A percentile compares a stretch with the other conserved stretches of the same genome.
Evolutionary conservation across 2,797 vertebrate genomes (phyloP).

Genomic region (Prunella strophiata): DNA sequence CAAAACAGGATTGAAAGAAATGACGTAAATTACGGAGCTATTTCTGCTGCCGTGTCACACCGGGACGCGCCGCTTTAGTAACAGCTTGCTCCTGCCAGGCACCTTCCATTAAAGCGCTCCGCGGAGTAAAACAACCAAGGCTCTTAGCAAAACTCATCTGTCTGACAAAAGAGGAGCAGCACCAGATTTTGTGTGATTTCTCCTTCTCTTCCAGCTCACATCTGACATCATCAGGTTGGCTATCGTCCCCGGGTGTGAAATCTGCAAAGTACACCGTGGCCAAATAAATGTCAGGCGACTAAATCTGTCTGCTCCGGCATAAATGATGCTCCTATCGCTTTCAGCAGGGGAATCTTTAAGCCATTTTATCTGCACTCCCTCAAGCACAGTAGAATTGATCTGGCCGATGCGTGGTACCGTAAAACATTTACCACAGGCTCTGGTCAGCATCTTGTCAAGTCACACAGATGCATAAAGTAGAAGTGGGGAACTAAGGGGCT

Average conservation of each 20-base stretch:
- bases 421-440: slow-evolving; percentile 10
- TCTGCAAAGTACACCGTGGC: background rate
- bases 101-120: background rate
- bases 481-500: background rate
- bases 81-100: background rate
- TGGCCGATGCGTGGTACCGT: background rate
- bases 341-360: slow-evolving; percentile 8
- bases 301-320: background rate
- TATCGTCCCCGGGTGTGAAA: slow-evolving; percentile 21
- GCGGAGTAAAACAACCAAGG: background rate
- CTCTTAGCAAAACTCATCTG: background rate
- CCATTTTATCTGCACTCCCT: slow-evolving; percentile 32
- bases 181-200: background rate
- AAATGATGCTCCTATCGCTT: background rate
- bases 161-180: background rate
- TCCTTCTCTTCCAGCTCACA: background rate
- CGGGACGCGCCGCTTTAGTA: fast-evolving
- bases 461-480: background rate
- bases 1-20: background rate
- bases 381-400: slow-evolving; percentile 9
- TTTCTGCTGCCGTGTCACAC: background rate
- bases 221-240: slow-evolving; percentile 32
- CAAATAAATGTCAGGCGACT: slow-evolving; percentile 8
- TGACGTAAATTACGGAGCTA: background rate
- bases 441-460: slow-evolving; percentile 25